These are phyloP conservation scores for Oasisia sp. DNA, from an alignment of 2,888 invertebrate genomes.

Conservation along the genomic window DNA sequence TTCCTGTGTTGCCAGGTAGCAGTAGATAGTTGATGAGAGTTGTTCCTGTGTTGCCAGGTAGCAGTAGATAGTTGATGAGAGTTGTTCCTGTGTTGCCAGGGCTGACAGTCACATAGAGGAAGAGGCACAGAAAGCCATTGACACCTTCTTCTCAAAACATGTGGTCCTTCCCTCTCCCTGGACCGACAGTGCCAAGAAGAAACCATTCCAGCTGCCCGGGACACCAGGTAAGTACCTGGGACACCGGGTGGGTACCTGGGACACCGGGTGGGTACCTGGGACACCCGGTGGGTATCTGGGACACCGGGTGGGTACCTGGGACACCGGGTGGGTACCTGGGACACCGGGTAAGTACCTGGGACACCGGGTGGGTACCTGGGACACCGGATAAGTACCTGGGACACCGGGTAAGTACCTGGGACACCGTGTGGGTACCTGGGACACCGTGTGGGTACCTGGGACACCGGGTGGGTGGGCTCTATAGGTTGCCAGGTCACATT, in stretches of 20 bases:
- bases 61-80: neutral
- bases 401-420: too few relatives aligned
- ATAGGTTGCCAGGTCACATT: neutral
- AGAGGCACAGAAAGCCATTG: slow-evolving; percentile 57
- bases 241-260: slow-evolving; percentile 29
- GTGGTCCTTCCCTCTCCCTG: slow-evolving; percentile 60
- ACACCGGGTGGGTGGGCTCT: slow-evolving; percentile 25
- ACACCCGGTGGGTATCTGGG: too few relatives aligned
- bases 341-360: too few relatives aligned
- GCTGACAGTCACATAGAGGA: slow-evolving; percentile 54
- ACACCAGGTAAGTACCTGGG: too few relatives aligned
- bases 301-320: too few relatives aligned
- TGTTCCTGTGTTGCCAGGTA: too few relatives aligned
- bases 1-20: neutral
- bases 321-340: too few relatives aligned
- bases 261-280: too few relatives aligned
- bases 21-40: too few relatives aligned
- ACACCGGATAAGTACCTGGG: too few relatives aligned
- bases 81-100: slow-evolving; percentile 35
- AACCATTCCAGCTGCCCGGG: slow-evolving; percentile 27
- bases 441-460: slow-evolving; percentile 32
- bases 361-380: too few relatives aligned
- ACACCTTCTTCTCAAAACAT: slow-evolving; percentile 55
- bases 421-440: too few relatives aligned
- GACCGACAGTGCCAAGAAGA: slow-evolving; percentile 40